Conservation (phyloP, 2,888 invertebrate species). For the Yponomeuta evonymella region DNA sequence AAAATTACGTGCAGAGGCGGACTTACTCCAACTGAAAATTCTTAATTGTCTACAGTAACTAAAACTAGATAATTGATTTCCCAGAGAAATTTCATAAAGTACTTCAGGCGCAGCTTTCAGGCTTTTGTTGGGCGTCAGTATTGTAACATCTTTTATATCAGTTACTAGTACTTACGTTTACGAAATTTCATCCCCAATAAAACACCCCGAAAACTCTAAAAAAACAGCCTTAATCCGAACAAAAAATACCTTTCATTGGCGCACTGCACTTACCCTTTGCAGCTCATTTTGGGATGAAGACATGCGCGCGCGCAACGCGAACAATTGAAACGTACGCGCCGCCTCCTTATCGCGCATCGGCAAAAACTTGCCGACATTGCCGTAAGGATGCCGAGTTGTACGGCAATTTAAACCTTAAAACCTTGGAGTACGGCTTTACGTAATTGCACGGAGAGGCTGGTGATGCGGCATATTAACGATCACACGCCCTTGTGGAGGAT, state of each 20-base stretch:
- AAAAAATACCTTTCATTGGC: neutral
- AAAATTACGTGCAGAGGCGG: too few relatives aligned
- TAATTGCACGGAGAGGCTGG: neutral
- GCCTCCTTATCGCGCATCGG: slow-evolving; percentile 53
- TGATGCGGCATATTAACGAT: slow-evolving; percentile 33
- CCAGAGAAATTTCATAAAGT: too few relatives aligned
- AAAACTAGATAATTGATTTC: too few relatives aligned
- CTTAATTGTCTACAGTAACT: too few relatives aligned
- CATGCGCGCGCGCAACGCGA: slow-evolving; percentile 8
- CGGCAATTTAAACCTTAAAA: neutral
- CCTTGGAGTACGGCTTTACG: neutral
- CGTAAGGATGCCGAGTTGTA: slow-evolving; percentile 19
- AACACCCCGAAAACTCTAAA: neutral
- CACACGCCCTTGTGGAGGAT: slow-evolving; percentile 50
- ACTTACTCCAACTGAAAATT: too few relatives aligned
- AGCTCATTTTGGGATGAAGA: slow-evolving; percentile 6
- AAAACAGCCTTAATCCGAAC: neutral
- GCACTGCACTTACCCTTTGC: neutral
- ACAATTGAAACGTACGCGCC: slow-evolving; percentile 32
- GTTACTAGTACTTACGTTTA: neutral
- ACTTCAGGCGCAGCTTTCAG: too few relatives aligned
- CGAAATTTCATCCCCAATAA: neutral
- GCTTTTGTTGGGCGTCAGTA: too few relatives aligned
- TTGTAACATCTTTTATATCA: neutral
- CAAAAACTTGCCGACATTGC: slow-evolving; percentile 53